Conservation (phyloP, 2,888 invertebrate species). For the Ophion obscuratus region DNA sequence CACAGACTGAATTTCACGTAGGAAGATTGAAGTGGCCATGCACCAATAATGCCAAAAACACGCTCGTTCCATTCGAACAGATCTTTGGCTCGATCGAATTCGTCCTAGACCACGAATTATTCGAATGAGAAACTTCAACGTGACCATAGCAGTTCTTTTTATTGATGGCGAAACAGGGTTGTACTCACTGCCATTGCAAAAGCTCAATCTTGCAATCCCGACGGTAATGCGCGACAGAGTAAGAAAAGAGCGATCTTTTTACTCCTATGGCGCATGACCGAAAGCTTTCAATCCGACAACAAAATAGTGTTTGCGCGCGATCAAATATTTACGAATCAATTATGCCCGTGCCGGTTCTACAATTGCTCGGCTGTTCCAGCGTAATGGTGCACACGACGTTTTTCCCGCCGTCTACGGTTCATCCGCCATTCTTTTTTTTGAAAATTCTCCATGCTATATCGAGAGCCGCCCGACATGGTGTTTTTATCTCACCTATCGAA, state of each 20-base stretch:
- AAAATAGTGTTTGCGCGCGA: background rate
- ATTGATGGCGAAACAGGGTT: too few relatives aligned
- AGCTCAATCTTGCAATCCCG: background rate
- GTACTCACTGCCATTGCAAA: constrained; percentile 21
- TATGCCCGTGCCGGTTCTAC: background rate
- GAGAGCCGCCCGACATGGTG: background rate
- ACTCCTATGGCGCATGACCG: constrained; percentile 2
- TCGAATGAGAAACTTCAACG: background rate
- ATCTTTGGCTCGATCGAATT: constrained; percentile 55
- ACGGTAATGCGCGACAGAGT: background rate
- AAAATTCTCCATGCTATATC: background rate
- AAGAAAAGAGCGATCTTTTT: background rate
- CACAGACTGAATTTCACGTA: constrained; percentile 64
- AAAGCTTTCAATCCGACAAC: constrained; percentile 7
- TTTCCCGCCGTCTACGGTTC: background rate
- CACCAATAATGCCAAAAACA: constrained; percentile 60
- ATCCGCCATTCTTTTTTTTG: background rate
- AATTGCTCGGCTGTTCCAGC: background rate
- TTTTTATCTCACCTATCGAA: background rate
- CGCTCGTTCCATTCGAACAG: constrained; percentile 60
- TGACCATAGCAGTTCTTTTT: too few relatives aligned
- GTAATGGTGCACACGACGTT: background rate
- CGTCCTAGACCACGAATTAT: constrained; percentile 33
- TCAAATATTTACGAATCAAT: constrained; percentile 19
- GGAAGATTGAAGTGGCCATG: constrained; percentile 65